phyloP scores from a whole-genome alignment of 2,888 invertebrate genomes.

The Alloplasta piceator region DNA sequence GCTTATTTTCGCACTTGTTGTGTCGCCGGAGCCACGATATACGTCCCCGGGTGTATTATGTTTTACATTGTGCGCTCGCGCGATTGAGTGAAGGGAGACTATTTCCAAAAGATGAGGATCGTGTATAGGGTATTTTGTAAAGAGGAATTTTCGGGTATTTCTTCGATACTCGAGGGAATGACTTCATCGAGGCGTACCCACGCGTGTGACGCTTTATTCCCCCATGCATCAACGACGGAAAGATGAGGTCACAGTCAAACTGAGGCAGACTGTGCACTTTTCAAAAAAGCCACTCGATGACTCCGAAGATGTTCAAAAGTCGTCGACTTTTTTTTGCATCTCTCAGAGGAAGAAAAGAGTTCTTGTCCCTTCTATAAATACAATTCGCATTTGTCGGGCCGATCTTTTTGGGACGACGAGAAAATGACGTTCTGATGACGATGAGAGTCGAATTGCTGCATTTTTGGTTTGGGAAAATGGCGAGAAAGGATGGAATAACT shows the following conservation, averaged over 20 bases:
- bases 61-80: slow-evolving; percentile 18
- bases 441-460: slow-evolving; percentile 6
- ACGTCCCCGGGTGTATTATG: not conserved
- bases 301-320: slow-evolving; percentile 9
- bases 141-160: slow-evolving; percentile 16
- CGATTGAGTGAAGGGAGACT: too few species aligned
- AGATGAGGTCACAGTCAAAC: slow-evolving; percentile 35
- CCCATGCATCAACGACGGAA: not conserved
- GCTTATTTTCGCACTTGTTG: slow-evolving; percentile 82
- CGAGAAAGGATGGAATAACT: too few species aligned
- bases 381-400: slow-evolving; percentile 24
- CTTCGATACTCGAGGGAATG: slow-evolving; percentile 52
- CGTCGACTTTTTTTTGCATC: not conserved
- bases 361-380: slow-evolving; percentile 1
- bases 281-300: slow-evolving; percentile 34
- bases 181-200: slow-evolving; percentile 58
- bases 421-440: not conserved
- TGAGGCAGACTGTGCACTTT: slow-evolving; percentile 33
- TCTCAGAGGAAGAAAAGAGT: slow-evolving; percentile 15
- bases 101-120: not conserved
- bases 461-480: too few species aligned
- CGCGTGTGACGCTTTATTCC: slow-evolving; percentile 48
- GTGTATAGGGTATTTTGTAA: not conserved
- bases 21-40: slow-evolving; percentile 45
- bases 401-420: not conserved